Evolutionary conservation across 2,888 invertebrate species (phyloP).

Genomic region (Tiliacea aurago): DNA sequence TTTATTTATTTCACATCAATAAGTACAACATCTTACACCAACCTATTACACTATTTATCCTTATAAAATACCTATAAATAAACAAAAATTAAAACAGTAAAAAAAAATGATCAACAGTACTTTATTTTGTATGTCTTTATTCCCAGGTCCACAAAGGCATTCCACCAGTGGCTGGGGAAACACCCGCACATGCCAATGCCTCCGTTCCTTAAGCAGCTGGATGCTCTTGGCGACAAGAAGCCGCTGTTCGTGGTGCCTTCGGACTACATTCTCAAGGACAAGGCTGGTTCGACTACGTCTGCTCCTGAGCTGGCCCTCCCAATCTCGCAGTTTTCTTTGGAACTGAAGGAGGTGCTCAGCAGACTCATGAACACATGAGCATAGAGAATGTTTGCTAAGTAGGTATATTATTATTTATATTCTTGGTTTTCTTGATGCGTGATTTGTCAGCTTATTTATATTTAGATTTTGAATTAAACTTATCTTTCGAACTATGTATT

Average conservation of each 20-base stretch:
- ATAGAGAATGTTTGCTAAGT: not conserved
- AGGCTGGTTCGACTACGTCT: conserved; percentile 61
- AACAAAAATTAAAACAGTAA: no score
- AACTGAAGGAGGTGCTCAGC: conserved; percentile 84
- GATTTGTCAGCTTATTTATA: conserved; percentile 20
- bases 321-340: conserved; percentile 83
- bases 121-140: not conserved
- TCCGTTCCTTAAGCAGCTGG: conserved; percentile 72
- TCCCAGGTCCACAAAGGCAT: conserved; percentile 84
- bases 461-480: conserved; percentile 22
- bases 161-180: conserved; percentile 79
- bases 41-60: no score
- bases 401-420: not conserved
- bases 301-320: conserved; percentile 81
- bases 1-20: no score
- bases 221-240: conserved; percentile 77
- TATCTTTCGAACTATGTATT: not conserved
- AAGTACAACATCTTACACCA: no score
- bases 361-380: conserved; percentile 80
- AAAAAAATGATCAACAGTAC: not conserved
- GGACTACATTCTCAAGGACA: conserved; percentile 79
- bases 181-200: conserved; percentile 83
- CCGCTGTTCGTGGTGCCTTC: conserved; percentile 83
- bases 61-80: no score
- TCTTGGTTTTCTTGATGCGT: conserved; percentile 22